These are phyloP conservation scores for Pristionchus arcanus DNA, from an alignment of 2,888 invertebrate species.

Conservation along the genomic window DNA sequence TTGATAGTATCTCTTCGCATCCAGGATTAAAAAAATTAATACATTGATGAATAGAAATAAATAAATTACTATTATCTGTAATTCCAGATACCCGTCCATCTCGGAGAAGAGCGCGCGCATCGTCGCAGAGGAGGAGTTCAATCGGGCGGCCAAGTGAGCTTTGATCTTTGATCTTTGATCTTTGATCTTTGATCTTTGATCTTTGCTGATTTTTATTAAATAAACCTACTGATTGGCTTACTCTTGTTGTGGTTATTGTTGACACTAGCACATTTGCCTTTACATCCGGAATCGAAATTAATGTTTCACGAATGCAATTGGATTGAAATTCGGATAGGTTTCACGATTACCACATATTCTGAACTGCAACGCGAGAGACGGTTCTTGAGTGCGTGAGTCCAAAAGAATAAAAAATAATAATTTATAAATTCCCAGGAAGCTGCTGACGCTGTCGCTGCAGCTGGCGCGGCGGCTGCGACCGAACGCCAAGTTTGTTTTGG, in stretches of 20 bases:
- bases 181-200: too few relatives aligned
- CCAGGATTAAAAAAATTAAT: neutral
- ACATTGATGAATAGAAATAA: neutral
- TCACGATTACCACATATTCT: neutral
- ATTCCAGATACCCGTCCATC: constrained; percentile 53
- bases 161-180: too few relatives aligned
- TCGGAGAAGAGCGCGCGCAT: constrained; percentile 57
- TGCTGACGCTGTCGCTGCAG: constrained; percentile 61
- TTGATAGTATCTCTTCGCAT: neutral
- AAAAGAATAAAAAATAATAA: neutral
- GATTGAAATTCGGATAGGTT: neutral
- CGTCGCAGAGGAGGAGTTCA: constrained; percentile 58
- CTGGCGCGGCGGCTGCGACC: constrained; percentile 64
- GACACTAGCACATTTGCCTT: too few relatives aligned
- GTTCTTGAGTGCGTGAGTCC: too few relatives aligned
- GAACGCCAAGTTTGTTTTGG: constrained; percentile 54
- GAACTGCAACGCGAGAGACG: neutral
- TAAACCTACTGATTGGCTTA: too few relatives aligned
- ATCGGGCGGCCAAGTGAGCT: constrained; percentile 58
- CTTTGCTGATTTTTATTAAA: too few relatives aligned
- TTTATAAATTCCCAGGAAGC: constrained; percentile 54
- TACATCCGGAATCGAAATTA: neutral
- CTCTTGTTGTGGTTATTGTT: too few relatives aligned
- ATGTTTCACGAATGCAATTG: neutral
- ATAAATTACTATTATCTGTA: neutral